A percentile compares a stretch with the other conserved stretches of the same genome.
Conservation (phyloP, 1,140 invertebrate species). For the Akabosia matsudoensis region DNA sequence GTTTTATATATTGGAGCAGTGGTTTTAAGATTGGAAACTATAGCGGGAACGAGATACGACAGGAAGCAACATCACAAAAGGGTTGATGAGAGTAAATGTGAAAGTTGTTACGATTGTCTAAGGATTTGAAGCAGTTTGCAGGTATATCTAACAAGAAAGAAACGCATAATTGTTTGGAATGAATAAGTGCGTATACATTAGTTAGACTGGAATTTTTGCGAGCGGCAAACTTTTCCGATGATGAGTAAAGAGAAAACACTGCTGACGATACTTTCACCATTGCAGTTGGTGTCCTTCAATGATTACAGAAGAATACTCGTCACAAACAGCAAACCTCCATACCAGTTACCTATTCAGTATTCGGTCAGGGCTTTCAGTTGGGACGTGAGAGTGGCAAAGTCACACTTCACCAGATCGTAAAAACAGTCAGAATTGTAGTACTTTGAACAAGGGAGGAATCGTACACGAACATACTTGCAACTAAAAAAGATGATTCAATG, state of each 20-base stretch:
- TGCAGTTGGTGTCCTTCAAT: constrained; percentile 4
- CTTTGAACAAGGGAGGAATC: background rate
- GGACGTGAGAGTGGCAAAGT: constrained; percentile 47
- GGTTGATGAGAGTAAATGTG: too few species aligned
- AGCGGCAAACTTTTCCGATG: constrained; percentile 16
- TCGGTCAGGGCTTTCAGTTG: constrained; percentile 31
- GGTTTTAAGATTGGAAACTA: too few species aligned
- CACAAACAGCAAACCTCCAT: background rate
- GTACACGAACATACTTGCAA: background rate
- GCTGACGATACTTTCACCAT: background rate
- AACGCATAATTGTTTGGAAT: too few species aligned
- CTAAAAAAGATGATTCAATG: constrained; percentile 19
- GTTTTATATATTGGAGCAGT: too few species aligned
- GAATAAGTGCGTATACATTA: too few species aligned
- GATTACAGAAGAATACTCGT: background rate
- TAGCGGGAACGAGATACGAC: too few species aligned
- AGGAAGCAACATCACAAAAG: too few species aligned
- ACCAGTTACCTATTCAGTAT: constrained; percentile 39
- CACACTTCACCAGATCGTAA: constrained; percentile 47
- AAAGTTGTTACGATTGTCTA: too few species aligned
- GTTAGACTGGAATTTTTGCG: too few species aligned
- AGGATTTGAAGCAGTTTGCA: too few species aligned
- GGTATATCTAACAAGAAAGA: too few species aligned
- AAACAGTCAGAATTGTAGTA: constrained; percentile 32
- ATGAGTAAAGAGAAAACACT: background rate